Evolutionary conservation across 37 sponge, comb jelly and placozoan genomes (phyloP).

Genomic region (Spongia lamella): DNA sequence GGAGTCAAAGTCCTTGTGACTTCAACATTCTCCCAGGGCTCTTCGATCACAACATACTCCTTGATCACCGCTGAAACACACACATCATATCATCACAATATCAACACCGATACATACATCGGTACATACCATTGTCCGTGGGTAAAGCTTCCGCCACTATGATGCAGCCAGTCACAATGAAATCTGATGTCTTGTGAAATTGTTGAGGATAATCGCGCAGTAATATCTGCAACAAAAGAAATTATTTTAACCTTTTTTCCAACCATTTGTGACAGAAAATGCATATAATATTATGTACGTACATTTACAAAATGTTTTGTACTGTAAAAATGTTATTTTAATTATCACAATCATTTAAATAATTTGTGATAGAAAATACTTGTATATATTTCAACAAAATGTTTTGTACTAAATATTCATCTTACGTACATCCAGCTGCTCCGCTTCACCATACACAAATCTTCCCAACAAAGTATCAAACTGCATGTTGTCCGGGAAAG

Average conservation of each 20-base stretch:
- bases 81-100: no score
- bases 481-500: conserved; percentile 52
- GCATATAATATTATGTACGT: no score
- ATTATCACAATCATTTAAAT: no score
- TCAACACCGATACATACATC: not conserved
- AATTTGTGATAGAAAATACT: no score
- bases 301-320: no score
- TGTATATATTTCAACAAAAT: no score
- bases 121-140: conserved; percentile 43
- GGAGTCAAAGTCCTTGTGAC: conserved; percentile 75
- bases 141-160: conserved; percentile 83
- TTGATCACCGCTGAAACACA: no score
- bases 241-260: no score
- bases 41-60: no score
- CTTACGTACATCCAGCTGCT: conserved; percentile 51
- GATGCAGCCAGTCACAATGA: conserved; percentile 60
- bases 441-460: conserved; percentile 41
- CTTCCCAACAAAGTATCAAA: conserved; percentile 84
- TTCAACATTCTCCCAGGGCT: conserved; percentile 64
- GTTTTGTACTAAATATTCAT: no score
- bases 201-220: conserved; percentile 83
- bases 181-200: conserved; percentile 26
- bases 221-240: conserved; percentile 38
- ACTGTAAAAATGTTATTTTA: no score
- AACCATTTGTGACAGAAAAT: no score